phyloP scores from a whole-genome alignment of 2,797 vertebrate genomes.

The Thunnus albacares region DNA sequence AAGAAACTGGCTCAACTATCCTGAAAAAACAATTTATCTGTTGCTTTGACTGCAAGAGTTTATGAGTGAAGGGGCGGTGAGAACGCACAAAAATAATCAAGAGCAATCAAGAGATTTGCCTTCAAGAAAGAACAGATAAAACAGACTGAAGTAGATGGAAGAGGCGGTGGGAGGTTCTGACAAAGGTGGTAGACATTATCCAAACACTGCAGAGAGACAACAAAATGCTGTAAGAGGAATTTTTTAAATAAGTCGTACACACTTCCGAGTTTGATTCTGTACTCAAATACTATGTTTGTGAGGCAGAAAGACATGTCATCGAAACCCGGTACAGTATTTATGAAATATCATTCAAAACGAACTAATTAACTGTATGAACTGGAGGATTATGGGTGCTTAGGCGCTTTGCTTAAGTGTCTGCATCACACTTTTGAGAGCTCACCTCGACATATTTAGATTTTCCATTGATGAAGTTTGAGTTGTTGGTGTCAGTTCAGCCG shows the following conservation, averaged over 20 bases:
- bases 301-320: background rate
- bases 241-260: background rate
- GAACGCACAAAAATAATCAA: too few species aligned
- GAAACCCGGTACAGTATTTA: background rate
- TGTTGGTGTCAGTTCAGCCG: background rate
- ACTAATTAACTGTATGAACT: conserved; percentile 3
- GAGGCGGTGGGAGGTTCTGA: background rate
- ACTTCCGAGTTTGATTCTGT: background rate
- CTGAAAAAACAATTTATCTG: too few species aligned
- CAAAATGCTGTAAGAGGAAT: background rate
- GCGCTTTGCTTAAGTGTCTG: conserved; percentile 5
- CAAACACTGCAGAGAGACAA: background rate
- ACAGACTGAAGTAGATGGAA: background rate
- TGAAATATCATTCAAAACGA: background rate
- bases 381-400: background rate
- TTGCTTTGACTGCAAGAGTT: too few species aligned
- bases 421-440: background rate
- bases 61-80: too few species aligned
- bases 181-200: background rate
- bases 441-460: background rate
- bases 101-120: too few species aligned
- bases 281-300: background rate
- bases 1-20: background rate
- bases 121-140: too few species aligned
- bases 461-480: background rate